Conservation (phyloP, 2,888 invertebrate species). For the Digitonthophagus gazella region DNA sequence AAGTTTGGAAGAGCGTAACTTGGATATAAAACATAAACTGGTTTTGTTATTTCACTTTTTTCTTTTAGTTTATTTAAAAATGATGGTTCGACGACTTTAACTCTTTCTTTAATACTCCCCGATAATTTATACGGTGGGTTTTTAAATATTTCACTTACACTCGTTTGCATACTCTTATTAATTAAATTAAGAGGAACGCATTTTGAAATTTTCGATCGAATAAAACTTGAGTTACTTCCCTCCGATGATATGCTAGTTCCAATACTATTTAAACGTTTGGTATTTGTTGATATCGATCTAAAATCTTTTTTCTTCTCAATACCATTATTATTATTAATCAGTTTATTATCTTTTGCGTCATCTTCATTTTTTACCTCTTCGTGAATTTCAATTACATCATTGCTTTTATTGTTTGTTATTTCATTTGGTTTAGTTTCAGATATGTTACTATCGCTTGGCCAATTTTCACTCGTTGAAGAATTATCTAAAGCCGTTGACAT, state of each 20-base stretch:
- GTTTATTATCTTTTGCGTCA: not conserved
- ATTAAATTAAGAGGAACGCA: slow-evolving; percentile 57
- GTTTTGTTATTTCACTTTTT: slow-evolving; percentile 56
- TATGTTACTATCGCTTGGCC: slow-evolving; percentile 65
- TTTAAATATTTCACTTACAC: slow-evolving; percentile 50
- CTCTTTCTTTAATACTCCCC: slow-evolving; percentile 48
- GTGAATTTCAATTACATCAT: slow-evolving; percentile 52
- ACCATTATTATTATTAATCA: slow-evolving; percentile 51
- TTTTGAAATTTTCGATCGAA: slow-evolving; percentile 25
- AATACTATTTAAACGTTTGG: slow-evolving; percentile 33
- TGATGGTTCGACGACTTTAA: slow-evolving; percentile 67
- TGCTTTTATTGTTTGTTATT: slow-evolving; percentile 45
- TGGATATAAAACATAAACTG: slow-evolving; percentile 87
- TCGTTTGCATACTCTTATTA: slow-evolving; percentile 76
- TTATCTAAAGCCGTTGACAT: slow-evolving; percentile 71
- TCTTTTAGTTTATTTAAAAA: slow-evolving; percentile 65
- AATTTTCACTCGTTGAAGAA: slow-evolving; percentile 65
- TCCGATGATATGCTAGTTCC: slow-evolving; percentile 33
- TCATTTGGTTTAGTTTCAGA: slow-evolving; percentile 51
- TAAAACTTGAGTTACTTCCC: slow-evolving; percentile 30
- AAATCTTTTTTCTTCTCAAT: slow-evolving; percentile 45
- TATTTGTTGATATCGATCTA: slow-evolving; percentile 38
- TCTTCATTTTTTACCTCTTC: slow-evolving; percentile 30
- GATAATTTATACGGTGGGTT: slow-evolving; percentile 40
- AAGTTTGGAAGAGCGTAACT: slow-evolving; percentile 88